These are phyloP conservation scores for Carollia perspicillata DNA, from an alignment of 2,113 vertebrate genomes.

Conservation along the genomic window DNA sequence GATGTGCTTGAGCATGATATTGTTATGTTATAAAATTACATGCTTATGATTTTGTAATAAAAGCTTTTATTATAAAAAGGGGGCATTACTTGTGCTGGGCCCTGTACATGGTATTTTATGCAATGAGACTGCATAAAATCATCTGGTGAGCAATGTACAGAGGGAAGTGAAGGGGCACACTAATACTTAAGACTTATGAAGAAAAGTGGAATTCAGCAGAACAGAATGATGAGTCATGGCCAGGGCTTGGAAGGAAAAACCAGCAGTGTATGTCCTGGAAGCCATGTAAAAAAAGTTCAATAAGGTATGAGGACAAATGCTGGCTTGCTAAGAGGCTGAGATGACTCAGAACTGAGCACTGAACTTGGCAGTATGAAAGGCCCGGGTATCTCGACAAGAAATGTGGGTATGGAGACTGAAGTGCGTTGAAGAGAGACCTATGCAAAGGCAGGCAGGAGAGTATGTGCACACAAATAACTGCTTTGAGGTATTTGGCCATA, in stretches of 20 bases:
- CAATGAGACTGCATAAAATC: background rate
- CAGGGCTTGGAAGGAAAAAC: background rate
- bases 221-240: background rate
- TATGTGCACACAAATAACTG: background rate
- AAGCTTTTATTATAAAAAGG: no score
- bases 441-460: background rate
- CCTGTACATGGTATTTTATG: background rate
- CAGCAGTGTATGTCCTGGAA: background rate
- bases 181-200: background rate
- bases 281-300: background rate
- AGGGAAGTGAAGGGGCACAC: background rate
- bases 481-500: background rate
- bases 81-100: no score
- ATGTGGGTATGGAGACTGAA: background rate
- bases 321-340: background rate
- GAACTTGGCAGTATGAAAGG: background rate
- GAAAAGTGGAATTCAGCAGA: background rate
- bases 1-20: no score
- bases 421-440: background rate
- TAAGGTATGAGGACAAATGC: background rate
- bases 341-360: background rate
- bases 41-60: no score
- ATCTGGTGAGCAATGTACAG: background rate
- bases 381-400: background rate
- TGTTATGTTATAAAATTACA: no score